Conservation (phyloP, 2,888 invertebrate species). For the Sialis fuliginosa region DNA sequence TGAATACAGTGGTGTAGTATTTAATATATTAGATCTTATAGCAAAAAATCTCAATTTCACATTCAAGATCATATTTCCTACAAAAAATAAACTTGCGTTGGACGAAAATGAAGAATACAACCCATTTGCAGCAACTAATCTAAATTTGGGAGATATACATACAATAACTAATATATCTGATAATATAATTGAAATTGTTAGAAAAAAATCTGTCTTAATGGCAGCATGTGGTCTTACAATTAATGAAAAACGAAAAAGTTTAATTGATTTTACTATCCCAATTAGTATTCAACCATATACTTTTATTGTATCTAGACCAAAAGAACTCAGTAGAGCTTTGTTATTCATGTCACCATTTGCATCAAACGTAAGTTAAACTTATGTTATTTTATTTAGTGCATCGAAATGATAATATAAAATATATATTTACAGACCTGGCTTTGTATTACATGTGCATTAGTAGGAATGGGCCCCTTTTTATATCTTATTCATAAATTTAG, state of each 20-base stretch:
- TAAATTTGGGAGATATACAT: slow-evolving; percentile 3
- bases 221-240: slow-evolving; percentile 42
- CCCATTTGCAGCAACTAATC: not conserved
- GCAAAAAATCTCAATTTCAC: slow-evolving; percentile 67
- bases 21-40: slow-evolving; percentile 62
- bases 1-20: slow-evolving; percentile 51
- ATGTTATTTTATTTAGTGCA: not conserved
- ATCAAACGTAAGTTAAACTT: slow-evolving; percentile 33
- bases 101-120: slow-evolving; percentile 1
- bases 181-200: slow-evolving; percentile 29
- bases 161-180: slow-evolving; percentile 20
- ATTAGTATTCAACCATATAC: slow-evolving; percentile 65
- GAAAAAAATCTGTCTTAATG: slow-evolving; percentile 31
- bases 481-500: slow-evolving; percentile 54
- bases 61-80: slow-evolving; percentile 26
- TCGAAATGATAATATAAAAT: not conserved
- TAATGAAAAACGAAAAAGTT: slow-evolving; percentile 26
- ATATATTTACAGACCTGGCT: slow-evolving; percentile 54
- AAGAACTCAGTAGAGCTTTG: slow-evolving; percentile 63
- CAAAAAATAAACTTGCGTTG: not conserved
- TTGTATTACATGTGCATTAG: slow-evolving; percentile 52
- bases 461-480: slow-evolving; percentile 61
- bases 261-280: slow-evolving; percentile 61
- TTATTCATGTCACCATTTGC: slow-evolving; percentile 73
- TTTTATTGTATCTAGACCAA: slow-evolving; percentile 61